Evolutionary conservation across 1,140 invertebrate genomes (phyloP).

Genomic region (Euura saliciscinereae): DNA sequence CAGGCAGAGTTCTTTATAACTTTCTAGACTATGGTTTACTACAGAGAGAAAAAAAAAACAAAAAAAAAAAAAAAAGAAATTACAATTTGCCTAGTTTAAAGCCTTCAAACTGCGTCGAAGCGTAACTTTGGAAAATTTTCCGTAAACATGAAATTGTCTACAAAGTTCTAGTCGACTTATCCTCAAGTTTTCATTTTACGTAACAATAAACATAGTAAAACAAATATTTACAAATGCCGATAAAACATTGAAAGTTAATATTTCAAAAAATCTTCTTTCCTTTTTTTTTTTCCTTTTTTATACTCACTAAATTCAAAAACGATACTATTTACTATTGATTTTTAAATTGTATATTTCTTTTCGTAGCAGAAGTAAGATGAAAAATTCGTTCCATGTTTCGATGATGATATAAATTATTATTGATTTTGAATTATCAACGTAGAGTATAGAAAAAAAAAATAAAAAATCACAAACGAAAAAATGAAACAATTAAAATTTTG

Average conservation of each 20-base stretch:
- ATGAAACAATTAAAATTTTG: too few species aligned
- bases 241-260: slow-evolving; percentile 31
- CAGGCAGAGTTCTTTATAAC: slow-evolving; percentile 5
- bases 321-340: slow-evolving; percentile 18
- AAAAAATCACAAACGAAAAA: not conserved
- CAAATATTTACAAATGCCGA: slow-evolving; percentile 40
- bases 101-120: slow-evolving; percentile 28
- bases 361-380: slow-evolving; percentile 12
- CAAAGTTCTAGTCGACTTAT: not conserved
- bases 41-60: not conserved
- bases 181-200: slow-evolving; percentile 14
- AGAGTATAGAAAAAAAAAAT: not conserved
- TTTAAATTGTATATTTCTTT: slow-evolving; percentile 17
- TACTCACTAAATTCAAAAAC: slow-evolving; percentile 22
- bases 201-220: slow-evolving; percentile 28
- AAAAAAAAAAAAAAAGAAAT: slow-evolving; percentile 27
- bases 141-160: slow-evolving; percentile 7
- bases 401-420: not conserved
- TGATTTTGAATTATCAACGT: not conserved
- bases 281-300: not conserved
- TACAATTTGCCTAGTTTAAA: slow-evolving; percentile 38
- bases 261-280: slow-evolving; percentile 10
- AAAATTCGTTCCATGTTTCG: slow-evolving; percentile 32
- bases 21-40: slow-evolving; percentile 18
- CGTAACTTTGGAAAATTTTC: slow-evolving; percentile 30